Evolutionary conservation across 1,140 invertebrate genomes (phyloP).

Genomic region (Trichogramma pretiosum): DNA sequence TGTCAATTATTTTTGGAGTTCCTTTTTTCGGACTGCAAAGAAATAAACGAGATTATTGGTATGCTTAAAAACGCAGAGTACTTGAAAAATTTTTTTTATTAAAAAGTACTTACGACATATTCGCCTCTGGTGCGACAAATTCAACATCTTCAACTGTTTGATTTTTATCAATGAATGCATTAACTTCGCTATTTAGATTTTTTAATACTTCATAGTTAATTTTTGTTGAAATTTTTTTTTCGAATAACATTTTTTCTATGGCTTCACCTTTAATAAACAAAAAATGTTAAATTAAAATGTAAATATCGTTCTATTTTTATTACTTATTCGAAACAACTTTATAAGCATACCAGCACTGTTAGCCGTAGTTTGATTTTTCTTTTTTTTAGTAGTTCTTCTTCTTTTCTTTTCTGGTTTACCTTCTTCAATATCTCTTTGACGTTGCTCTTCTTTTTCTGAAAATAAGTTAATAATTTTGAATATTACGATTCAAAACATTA

Average conservation of each 20-base stretch:
- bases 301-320: neutral
- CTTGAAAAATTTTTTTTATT: too few species aligned
- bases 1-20: conserved; percentile 3
- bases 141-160: conserved; percentile 15
- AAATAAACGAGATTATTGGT: neutral
- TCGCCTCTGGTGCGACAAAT: neutral
- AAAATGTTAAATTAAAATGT: conserved; percentile 8
- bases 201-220: conserved; percentile 97
- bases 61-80: neutral
- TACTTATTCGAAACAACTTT: neutral
- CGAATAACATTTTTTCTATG: conserved; percentile 88
- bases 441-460: conserved; percentile 70
- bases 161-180: conserved; percentile 21
- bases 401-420: conserved; percentile 72
- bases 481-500: neutral
- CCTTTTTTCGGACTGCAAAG: conserved; percentile 2
- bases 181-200: conserved; percentile 59
- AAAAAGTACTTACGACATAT: conserved; percentile 21
- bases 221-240: conserved; percentile 91
- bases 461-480: conserved; percentile 17
- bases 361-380: conserved; percentile 51
- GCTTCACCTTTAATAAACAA: conserved; percentile 59
- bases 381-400: conserved; percentile 55
- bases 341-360: conserved; percentile 57
- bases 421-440: conserved; percentile 65